A percentile compares a stretch with the other conserved stretches of the same genome.
Evolutionary conservation across 2,888 invertebrate genomes (phyloP).

Genomic region (Fissipunctia ypsillon): DNA sequence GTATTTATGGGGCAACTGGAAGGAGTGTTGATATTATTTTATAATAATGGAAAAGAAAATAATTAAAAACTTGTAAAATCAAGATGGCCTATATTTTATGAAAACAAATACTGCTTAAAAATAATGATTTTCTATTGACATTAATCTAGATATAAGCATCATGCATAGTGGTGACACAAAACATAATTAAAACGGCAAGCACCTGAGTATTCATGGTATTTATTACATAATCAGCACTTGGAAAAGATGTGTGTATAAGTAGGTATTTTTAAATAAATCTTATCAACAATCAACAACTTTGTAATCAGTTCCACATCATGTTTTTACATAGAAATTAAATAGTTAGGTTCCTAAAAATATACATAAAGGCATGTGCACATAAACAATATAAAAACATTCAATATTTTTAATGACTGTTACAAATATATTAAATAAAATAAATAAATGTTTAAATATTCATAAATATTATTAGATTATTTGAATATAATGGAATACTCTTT

Average conservation of each 20-base stretch:
- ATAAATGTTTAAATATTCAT: background rate
- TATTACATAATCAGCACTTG: background rate
- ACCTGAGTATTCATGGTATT: background rate
- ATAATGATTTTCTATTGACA: background rate
- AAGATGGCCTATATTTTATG: background rate
- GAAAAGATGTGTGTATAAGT: conserved; percentile 6
- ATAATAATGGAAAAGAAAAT: background rate
- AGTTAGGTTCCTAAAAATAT: no score
- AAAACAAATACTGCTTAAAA: background rate
- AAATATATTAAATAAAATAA: background rate
- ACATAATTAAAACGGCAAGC: background rate
- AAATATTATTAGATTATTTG: background rate
- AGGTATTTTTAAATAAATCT: conserved; percentile 14
- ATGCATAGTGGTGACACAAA: background rate
- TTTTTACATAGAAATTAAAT: background rate
- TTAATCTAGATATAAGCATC: background rate
- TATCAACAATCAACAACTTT: conserved; percentile 12
- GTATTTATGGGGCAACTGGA: background rate
- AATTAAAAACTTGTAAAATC: background rate
- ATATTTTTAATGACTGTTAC: background rate
- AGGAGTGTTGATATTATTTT: background rate
- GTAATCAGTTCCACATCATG: conserved; percentile 3
- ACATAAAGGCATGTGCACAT: background rate
- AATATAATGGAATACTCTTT: no score
- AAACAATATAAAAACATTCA: background rate